A percentile compares a stretch with the other conserved stretches of the same genome.
phyloP scores from a whole-genome alignment of 2,888 invertebrate species.

The Eristalis tenax region DNA sequence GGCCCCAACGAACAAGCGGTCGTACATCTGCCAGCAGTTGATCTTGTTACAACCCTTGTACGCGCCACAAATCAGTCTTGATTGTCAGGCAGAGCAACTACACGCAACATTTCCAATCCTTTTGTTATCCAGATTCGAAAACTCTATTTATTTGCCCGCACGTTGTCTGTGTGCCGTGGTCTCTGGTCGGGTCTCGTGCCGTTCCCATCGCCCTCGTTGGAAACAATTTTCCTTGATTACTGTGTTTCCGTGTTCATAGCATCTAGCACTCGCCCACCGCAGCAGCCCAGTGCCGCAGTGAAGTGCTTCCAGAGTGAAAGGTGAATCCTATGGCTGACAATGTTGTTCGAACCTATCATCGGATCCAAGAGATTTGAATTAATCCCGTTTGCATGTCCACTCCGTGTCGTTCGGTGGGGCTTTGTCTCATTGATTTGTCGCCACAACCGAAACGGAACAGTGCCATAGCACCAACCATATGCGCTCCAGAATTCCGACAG shows the following conservation, averaged over 20 bases:
- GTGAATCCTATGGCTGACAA: slow-evolving; percentile 56
- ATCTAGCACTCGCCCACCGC: slow-evolving; percentile 32
- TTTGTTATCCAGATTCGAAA: slow-evolving; percentile 39
- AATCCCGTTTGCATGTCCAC: slow-evolving; percentile 51
- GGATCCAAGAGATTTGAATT: slow-evolving; percentile 38
- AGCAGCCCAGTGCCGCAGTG: no score
- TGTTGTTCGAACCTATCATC: slow-evolving; percentile 45
- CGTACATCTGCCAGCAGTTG: slow-evolving; percentile 4
- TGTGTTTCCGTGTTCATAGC: slow-evolving; percentile 12
- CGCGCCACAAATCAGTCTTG: slow-evolving; percentile 51
- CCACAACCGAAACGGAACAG: slow-evolving; percentile 2
- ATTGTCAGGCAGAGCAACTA: slow-evolving; percentile 47
- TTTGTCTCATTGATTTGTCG: slow-evolving; percentile 56
- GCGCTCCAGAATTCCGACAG: slow-evolving; percentile 22
- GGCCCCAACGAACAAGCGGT: neutral
- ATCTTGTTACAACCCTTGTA: slow-evolving; percentile 32
- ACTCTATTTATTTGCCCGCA: slow-evolving; percentile 36
- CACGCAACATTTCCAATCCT: slow-evolving; percentile 53
- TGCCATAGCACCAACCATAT: slow-evolving; percentile 15
- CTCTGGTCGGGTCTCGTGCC: neutral
- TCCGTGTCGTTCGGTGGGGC: slow-evolving; percentile 16
- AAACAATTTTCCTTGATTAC: slow-evolving; percentile 50
- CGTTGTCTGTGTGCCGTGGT: neutral
- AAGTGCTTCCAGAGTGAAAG: slow-evolving; percentile 46
- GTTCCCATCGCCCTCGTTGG: slow-evolving; percentile 32